These are phyloP conservation scores for Cichlasoma orientale DNA, from an alignment of 2,797 vertebrate species.

Conservation along the genomic window DNA sequence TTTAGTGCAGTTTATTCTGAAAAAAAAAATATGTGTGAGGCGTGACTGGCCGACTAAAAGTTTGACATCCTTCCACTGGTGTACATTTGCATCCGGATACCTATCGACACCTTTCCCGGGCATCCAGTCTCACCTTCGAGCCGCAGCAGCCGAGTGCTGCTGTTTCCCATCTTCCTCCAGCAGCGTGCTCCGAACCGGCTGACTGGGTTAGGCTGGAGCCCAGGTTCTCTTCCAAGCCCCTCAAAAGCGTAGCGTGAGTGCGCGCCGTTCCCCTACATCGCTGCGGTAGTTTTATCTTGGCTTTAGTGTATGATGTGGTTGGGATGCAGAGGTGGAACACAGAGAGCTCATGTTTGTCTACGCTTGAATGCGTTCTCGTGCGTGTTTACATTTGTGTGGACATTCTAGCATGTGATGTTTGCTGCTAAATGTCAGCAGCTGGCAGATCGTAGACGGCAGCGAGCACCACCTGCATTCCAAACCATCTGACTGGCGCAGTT, in stretches of 20 bases:
- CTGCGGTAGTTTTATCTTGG: conserved; percentile 8
- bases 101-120: conserved; percentile 7
- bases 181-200: conserved; percentile 40
- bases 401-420: conserved; percentile 40
- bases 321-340: conserved; percentile 12
- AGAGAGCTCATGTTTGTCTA: conserved; percentile 23
- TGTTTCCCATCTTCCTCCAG: conserved; percentile 28
- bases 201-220: conserved; percentile 56
- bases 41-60: neutral
- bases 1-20: neutral
- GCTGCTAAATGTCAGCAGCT: conserved; percentile 55
- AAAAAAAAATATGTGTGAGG: neutral
- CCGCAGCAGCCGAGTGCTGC: conserved; percentile 13
- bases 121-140: conserved; percentile 28
- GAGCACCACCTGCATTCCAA: conserved; percentile 34
- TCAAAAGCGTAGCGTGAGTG: conserved; percentile 28
- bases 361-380: conserved; percentile 27
- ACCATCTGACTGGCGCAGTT: conserved; percentile 24
- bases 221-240: conserved; percentile 52
- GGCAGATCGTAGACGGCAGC: conserved; percentile 5
- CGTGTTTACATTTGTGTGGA: conserved; percentile 44
- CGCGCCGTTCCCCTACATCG: conserved; percentile 14
- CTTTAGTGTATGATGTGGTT: conserved; percentile 29
- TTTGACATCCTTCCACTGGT: neutral
- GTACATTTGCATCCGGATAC: rapidly evolving